Percentiles rank a stretch among this genome's conserved stretches.
Evolutionary conservation across 2,113 vertebrate species (phyloP).

Genomic region (Lophius piscatorius): DNA sequence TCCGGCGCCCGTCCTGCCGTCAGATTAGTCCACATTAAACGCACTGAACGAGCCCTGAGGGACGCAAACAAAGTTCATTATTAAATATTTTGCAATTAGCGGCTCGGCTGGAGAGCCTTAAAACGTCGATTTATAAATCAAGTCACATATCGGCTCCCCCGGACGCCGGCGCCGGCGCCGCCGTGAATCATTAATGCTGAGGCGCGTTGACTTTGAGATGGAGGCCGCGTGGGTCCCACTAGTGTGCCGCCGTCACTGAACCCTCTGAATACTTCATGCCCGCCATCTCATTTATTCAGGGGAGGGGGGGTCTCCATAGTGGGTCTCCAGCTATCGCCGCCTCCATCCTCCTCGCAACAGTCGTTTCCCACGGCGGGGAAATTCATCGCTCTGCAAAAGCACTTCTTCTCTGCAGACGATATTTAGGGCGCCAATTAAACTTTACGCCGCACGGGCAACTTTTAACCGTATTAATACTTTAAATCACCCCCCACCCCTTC

Average conservation of each 20-base stretch:
- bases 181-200: slow-evolving; percentile 35
- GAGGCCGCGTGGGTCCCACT: not conserved
- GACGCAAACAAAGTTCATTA: slow-evolving; percentile 1
- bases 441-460: not conserved
- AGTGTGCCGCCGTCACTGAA: slow-evolving; percentile 16
- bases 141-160: slow-evolving; percentile 10
- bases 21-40: not conserved
- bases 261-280: slow-evolving; percentile 40
- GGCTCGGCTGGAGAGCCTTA: not conserved
- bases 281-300: slow-evolving; percentile 18
- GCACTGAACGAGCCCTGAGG: not conserved
- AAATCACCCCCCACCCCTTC: slow-evolving; percentile 22
- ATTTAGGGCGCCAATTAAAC: slow-evolving; percentile 2
- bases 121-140: not conserved
- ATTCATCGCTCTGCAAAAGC: not conserved
- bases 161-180: slow-evolving; percentile 10
- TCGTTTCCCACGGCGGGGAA: not conserved
- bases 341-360: not conserved
- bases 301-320: slow-evolving; percentile 5
- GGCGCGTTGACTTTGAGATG: not conserved
- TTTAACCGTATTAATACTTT: slow-evolving; percentile 13
- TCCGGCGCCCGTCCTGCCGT: not conserved
- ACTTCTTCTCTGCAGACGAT: not conserved
- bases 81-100: slow-evolving; percentile 17
- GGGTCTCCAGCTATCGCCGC: slow-evolving; percentile 17